phyloP scores from a whole-genome alignment of 2,888 invertebrate species.

The Chironomus riparius region DNA sequence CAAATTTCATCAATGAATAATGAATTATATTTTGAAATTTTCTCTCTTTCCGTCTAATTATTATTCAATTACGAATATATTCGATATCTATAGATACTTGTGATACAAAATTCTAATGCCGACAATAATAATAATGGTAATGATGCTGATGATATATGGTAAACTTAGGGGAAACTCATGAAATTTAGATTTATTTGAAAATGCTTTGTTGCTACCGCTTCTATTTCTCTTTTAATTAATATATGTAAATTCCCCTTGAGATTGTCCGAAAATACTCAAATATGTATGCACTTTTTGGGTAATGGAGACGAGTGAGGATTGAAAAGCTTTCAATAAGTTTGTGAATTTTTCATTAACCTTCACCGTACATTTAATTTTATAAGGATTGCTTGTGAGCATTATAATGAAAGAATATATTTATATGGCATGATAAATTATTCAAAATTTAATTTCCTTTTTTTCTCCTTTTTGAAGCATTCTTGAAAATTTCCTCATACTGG shows the following conservation, averaged over 20 bases:
- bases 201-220: not conserved
- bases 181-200: not conserved
- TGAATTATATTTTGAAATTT: too few species aligned
- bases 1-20: too few species aligned
- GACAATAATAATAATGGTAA: too few species aligned
- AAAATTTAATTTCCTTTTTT: constrained; percentile 13
- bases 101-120: too few species aligned
- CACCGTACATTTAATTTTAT: not conserved
- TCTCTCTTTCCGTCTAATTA: not conserved
- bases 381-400: not conserved
- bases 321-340: not conserved
- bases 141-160: too few species aligned
- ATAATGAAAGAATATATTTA: not conserved
- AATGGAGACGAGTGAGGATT: too few species aligned
- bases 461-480: not conserved
- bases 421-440: constrained; percentile 1
- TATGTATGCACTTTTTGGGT: not conserved
- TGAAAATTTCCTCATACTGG: too few species aligned
- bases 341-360: constrained; percentile 17
- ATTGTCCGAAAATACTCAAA: not conserved
- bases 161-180: not conserved
- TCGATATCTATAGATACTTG: too few species aligned
- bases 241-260: not conserved
- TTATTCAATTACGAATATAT: not conserved
- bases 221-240: not conserved